Conservation (phyloP, 2,888 invertebrate genomes). For the Ormyrus nitidulus region DNA sequence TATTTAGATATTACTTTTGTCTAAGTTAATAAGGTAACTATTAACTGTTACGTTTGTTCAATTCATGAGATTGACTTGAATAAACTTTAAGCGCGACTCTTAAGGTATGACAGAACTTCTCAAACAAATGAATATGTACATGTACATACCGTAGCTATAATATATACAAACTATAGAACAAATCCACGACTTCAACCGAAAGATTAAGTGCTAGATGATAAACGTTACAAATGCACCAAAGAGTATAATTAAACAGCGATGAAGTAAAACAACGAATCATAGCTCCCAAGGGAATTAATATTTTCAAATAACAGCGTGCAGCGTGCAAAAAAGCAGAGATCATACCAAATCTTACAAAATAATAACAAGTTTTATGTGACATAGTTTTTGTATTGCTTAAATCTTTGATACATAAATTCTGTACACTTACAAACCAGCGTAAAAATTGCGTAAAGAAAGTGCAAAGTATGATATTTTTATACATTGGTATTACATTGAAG, state of each 20-base stretch:
- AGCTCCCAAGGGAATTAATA: constrained; percentile 11
- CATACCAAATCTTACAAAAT: constrained; percentile 40
- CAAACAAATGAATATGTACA: constrained; percentile 34
- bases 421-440: constrained; percentile 53
- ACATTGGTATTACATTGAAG: constrained; percentile 48
- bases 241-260: constrained; percentile 12
- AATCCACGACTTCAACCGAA: constrained; percentile 27
- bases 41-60: neutral
- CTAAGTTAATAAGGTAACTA: too few relatives aligned
- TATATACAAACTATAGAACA: constrained; percentile 29
- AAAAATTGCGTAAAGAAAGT: constrained; percentile 45
- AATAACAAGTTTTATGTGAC: constrained; percentile 49
- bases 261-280: constrained; percentile 11
- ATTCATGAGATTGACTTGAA: constrained; percentile 26
- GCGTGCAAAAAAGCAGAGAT: constrained; percentile 48
- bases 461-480: constrained; percentile 43
- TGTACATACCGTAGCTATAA: constrained; percentile 47
- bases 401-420: constrained; percentile 51
- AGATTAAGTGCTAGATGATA: constrained; percentile 19
- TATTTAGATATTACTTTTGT: neutral
- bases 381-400: constrained; percentile 50
- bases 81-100: constrained; percentile 9
- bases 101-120: constrained; percentile 9
- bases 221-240: constrained; percentile 7
- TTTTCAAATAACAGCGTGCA: constrained; percentile 35